A percentile compares a stretch with the other conserved stretches of the same genome.
phyloP scores from a whole-genome alignment of 2,797 vertebrate genomes.

The Alauda arvensis region DNA sequence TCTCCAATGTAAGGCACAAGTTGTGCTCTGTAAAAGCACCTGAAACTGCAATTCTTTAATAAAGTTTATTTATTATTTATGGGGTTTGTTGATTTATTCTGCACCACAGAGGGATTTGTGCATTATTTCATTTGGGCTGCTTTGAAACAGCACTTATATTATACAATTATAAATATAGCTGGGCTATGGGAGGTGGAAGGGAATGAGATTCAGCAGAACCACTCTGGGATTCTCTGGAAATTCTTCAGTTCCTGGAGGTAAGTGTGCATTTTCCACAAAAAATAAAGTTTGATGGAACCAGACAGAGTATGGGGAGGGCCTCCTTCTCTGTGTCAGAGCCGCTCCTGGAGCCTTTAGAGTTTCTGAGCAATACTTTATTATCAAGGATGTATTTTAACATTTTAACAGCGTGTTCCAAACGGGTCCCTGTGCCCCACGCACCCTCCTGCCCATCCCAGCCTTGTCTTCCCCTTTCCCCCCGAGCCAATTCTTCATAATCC shows the following conservation, averaged over 20 bases:
- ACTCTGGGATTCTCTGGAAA: not conserved
- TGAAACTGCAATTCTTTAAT: not conserved
- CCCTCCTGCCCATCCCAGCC: not conserved
- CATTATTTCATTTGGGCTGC: not conserved
- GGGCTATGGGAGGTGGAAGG: accelerated
- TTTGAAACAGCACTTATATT: too few species aligned
- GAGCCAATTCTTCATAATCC: accelerated
- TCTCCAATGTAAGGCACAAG: not conserved
- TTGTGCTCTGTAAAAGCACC: not conserved
- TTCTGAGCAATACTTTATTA: accelerated
- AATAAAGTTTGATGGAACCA: not conserved
- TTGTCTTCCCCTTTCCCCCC: accelerated
- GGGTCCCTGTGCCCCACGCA: not conserved
- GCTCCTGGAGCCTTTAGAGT: not conserved
- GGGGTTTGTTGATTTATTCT: not conserved
- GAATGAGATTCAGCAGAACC: too few species aligned
- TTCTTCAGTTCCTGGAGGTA: accelerated
- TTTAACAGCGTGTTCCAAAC: accelerated
- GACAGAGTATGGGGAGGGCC: accelerated
- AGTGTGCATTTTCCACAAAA: not conserved
- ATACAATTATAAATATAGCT: too few species aligned
- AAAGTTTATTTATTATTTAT: constrained; percentile 30
- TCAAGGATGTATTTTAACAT: not conserved
- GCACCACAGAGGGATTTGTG: accelerated
- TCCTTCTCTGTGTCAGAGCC: accelerated